phyloP scores from a whole-genome alignment of 2,888 invertebrate species.

The Aspidiotus rigidus region DNA sequence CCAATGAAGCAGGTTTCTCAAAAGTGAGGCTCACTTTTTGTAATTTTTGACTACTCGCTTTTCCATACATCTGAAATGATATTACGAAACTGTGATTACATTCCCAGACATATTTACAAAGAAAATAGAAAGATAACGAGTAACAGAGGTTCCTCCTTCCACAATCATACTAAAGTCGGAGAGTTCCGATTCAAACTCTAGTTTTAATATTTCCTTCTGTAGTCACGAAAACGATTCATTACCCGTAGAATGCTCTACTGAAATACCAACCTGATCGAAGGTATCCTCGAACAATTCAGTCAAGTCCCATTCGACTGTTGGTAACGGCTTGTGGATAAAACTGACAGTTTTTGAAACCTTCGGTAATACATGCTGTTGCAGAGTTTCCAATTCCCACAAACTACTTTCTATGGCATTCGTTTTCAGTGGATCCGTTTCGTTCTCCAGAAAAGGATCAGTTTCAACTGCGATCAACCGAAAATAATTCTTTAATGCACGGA shows the following conservation, averaged over 20 bases:
- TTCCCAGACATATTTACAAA: background rate
- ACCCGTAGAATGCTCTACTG: too few species aligned
- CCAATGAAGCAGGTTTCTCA: constrained; percentile 35
- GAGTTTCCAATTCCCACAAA: constrained; percentile 80
- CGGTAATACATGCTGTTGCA: constrained; percentile 65
- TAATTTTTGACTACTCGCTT: constrained; percentile 63
- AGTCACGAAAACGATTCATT: background rate
- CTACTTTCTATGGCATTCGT: constrained; percentile 79
- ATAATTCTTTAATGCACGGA: constrained; percentile 2
- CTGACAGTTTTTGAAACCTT: constrained; percentile 62
- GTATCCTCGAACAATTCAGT: constrained; percentile 56
- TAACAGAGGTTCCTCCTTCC: too few species aligned
- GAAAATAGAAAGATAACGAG: background rate
- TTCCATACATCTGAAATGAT: constrained; percentile 58
- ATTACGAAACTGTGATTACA: constrained; percentile 18
- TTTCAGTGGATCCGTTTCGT: constrained; percentile 66
- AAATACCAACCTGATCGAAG: constrained; percentile 50
- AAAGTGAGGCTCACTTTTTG: constrained; percentile 44
- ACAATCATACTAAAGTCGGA: constrained; percentile 20
- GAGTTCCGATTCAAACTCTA: background rate
- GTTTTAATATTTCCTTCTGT: too few species aligned
- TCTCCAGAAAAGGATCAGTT: constrained; percentile 74
- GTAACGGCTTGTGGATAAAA: constrained; percentile 59
- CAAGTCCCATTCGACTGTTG: constrained; percentile 60
- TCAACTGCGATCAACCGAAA: constrained; percentile 45